Evolutionary conservation across 2,113 vertebrate genomes (phyloP).

Genomic region (Serilophus lunatus): DNA sequence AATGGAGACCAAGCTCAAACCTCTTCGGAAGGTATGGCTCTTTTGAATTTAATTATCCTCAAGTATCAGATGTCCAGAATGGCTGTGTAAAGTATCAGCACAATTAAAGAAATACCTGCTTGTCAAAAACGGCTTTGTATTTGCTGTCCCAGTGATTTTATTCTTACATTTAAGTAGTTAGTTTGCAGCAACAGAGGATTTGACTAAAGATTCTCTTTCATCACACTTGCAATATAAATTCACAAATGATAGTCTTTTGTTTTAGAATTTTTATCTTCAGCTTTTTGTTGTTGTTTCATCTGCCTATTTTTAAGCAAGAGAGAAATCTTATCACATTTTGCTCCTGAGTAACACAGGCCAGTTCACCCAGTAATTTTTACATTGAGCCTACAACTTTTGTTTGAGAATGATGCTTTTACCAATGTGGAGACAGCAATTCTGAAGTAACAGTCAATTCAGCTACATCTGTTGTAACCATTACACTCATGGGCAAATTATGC

Average conservation of each 20-base stretch:
- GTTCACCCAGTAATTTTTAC: background rate
- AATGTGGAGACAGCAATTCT: background rate
- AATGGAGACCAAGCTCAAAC: constrained; percentile 97
- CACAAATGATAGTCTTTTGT: background rate
- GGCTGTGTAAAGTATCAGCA: background rate
- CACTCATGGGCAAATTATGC: background rate
- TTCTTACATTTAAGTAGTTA: background rate
- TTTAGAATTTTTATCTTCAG: background rate
- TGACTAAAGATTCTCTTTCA: background rate
- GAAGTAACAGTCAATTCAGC: background rate
- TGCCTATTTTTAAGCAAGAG: background rate
- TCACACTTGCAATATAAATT: background rate
- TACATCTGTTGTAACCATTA: background rate
- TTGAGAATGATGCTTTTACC: background rate
- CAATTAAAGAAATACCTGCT: background rate
- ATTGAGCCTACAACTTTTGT: background rate
- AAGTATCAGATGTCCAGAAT: background rate
- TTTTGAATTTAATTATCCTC: background rate
- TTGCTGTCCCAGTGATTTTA: background rate
- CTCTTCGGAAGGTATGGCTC: constrained; percentile 84
- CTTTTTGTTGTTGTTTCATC: background rate
- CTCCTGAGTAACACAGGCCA: background rate
- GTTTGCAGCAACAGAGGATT: background rate
- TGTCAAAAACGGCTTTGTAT: background rate
- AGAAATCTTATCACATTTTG: background rate